These are phyloP conservation scores for Trypoxylon attenuatum DNA, from an alignment of 2,888 invertebrate genomes.

Conservation along the genomic window DNA sequence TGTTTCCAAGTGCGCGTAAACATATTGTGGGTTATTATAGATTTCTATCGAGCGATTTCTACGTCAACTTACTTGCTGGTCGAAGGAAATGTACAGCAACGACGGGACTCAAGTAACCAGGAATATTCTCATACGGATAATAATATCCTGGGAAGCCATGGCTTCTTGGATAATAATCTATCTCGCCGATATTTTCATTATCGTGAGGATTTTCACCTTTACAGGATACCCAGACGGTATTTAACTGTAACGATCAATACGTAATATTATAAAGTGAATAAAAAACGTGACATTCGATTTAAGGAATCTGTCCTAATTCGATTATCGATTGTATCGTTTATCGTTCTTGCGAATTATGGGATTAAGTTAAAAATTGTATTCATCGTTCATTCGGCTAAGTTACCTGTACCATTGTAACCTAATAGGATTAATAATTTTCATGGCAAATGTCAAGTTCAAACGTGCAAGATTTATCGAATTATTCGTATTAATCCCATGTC, in stretches of 20 bases:
- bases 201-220: slow-evolving; percentile 94
- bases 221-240: slow-evolving; percentile 94
- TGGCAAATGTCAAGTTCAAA: too few relatives aligned
- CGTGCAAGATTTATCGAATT: too few relatives aligned
- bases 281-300: background rate
- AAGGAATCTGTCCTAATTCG: too few relatives aligned
- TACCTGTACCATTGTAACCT: too few relatives aligned
- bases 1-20: background rate
- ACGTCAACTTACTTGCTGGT: slow-evolving; percentile 82
- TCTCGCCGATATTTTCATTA: slow-evolving; percentile 89
- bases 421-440: too few relatives aligned
- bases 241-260: slow-evolving; percentile 77
- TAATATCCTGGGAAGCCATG: slow-evolving; percentile 92
- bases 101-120: slow-evolving; percentile 91
- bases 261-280: background rate
- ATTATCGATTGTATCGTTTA: too few relatives aligned
- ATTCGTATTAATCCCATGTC: background rate
- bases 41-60: background rate
- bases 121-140: slow-evolving; percentile 90
- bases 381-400: background rate
- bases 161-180: slow-evolving; percentile 86
- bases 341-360: too few relatives aligned
- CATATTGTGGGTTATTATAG: background rate
- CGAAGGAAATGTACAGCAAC: slow-evolving; percentile 90
- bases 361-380: too few relatives aligned